Evolutionary conservation across 1,140 invertebrate species (phyloP), one percentile per base, ranked within the genome.

Genomic region (Euwallacea fornicatus): DNA sequence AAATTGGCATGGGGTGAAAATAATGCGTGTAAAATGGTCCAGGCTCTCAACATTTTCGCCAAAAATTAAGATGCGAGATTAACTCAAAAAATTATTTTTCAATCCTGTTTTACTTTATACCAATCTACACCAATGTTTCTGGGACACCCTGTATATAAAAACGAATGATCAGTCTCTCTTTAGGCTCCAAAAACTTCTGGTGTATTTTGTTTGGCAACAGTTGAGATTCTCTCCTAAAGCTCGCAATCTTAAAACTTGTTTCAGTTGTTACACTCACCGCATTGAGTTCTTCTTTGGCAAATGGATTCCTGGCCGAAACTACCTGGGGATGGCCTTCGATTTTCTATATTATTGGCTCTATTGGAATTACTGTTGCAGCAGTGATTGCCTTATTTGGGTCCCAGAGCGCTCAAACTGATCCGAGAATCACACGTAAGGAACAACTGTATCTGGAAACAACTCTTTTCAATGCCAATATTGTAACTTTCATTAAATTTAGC

Each of bases 321-420:
- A 10, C 3, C 6, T 61, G 33, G 15, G 59, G 59, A 9, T 61
- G 59, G 59, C 59, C 59, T 33, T 61, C 21, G 33, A 43, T 61
- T 41, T 61, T 41, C 16, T 61, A 61, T 43, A 61, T 61, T 13
- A 42, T 61, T 61, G 59, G 59, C 33, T 0, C 6, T 11, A 41
- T 10, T 61, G 59, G 59, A 43, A 6, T 61, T 43, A 7, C 42
- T 6, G 7, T 41, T n/a, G 21, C 59, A 10, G 42, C 6, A n/a
- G 11, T 61, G 11, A 15, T 42, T 16, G 8, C 16, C 8, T 10
- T 61, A 15, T 41, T 41, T 10, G 59, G 33, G 6, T 3, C 9
- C 11, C 59, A 61, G 42, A 21, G 33, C 16, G n/a, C 42, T 61
- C 9, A 61, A 15, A 43, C 42, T 42, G 33, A 61, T 42, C 59